Base-by-base conservation (phyloP, 2,888 invertebrate species). In the Dynastes tityus region DNA sequence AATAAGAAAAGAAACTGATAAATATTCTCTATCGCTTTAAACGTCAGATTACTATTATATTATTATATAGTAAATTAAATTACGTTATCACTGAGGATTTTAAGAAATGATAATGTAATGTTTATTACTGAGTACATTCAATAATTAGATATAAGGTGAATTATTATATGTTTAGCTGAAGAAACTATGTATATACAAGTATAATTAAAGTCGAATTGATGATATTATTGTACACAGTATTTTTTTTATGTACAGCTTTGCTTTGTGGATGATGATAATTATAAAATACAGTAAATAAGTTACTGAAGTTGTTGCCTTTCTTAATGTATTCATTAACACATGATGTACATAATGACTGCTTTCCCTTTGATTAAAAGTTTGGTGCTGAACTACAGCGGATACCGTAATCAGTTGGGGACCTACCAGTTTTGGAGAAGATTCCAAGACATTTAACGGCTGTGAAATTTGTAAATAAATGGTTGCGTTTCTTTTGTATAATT, bases 201-300 rank as follows among this genome's bases (percentile, higher is more conserved):
- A 77, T 77, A 58, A 65, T 81, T 80, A 83, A 79, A 80, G 79
- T 85, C 84, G 83, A 85, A 86, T 86, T 85, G 85, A 86, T 86
- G 86, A 85, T 86, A 84, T 86, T 86, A 86, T 78, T 80, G 85
- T 84, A 86, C 86, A 88, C 86, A 88, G 88, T 88, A 88, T 88
- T 88, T 88, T 88, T 88, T 88, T 87, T 88, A 87, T 88, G 88
- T 88, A 88, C 87, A 88, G 88, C 88, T 88, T 88, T 87, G 88
- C 88, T 88, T 88, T 87, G 85, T 87, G 86, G 85, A 86, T 85
- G 84, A 85, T 83, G 82, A 67, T 78, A 75, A 75, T 67, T 74
- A 74, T 74, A 74, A 74, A 74, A 74, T 74, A 74, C 73, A 74
- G 73, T 74, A 74, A 74, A 45, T 74, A 16, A 45, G 11, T 63